phyloP scores from a whole-genome alignment of 2,113 vertebrate genomes.

The Pimephales promelas region DNA sequence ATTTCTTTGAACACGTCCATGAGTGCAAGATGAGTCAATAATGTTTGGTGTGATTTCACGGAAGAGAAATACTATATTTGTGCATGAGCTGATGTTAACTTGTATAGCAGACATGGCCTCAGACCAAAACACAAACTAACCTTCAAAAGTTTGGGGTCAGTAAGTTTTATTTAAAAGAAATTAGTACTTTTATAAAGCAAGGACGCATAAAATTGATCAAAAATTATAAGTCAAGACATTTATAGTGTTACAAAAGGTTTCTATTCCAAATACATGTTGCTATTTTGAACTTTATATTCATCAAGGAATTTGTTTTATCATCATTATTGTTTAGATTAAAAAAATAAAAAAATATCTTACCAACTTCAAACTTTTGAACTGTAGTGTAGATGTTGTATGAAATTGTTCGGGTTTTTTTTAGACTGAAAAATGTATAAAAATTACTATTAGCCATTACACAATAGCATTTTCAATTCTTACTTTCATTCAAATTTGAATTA shows the following conservation, averaged over 20 bases:
- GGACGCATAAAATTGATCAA: neutral
- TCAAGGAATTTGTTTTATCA: too few relatives aligned
- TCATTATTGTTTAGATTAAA: neutral
- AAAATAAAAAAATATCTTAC: neutral
- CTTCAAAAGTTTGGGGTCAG: neutral
- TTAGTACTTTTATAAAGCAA: neutral
- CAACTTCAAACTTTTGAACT: neutral
- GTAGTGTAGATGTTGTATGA: neutral
- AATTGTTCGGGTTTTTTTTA: too few relatives aligned
- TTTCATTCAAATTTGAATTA: neutral
- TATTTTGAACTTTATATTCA: too few relatives aligned
- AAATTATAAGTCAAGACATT: neutral
- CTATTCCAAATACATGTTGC: too few relatives aligned
- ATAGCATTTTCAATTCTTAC: neutral
- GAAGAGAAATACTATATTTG: neutral
- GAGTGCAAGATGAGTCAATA: neutral
- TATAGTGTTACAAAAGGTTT: neutral
- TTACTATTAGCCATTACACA: neutral
- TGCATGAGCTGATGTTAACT: too few relatives aligned
- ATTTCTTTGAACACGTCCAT: neutral
- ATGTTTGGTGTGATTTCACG: neutral
- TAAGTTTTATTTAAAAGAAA: neutral
- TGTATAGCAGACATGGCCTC: too few relatives aligned
- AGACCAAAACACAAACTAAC: too few relatives aligned
- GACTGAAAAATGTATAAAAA: neutral